Evolutionary conservation across 2,888 invertebrate genomes (phyloP).

Genomic region (Macropis europaea): DNA sequence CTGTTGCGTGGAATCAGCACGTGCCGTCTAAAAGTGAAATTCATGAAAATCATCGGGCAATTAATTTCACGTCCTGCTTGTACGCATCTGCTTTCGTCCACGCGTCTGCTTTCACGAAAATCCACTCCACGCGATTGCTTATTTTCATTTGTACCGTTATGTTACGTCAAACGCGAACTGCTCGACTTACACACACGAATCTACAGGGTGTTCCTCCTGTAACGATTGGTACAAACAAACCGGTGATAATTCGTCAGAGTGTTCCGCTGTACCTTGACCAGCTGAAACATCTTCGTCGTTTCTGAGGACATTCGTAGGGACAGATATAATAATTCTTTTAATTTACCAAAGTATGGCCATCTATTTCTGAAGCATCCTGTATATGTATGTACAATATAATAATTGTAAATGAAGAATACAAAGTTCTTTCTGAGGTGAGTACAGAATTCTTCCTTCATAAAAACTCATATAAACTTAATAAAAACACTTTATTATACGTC

Average conservation of each 20-base stretch:
- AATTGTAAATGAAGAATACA: no score
- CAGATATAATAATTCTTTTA: no score
- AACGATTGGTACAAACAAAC: no score
- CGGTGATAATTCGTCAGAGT: no score
- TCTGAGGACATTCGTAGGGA: no score
- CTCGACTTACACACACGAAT: slow-evolving; percentile 7
- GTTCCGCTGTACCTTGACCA: no score
- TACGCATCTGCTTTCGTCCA: not conserved
- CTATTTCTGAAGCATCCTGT: no score
- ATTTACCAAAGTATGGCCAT: not conserved
- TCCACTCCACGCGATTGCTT: slow-evolving; percentile 16
- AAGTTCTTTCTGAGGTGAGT: no score
- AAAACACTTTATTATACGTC: no score
- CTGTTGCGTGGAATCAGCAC: not conserved
- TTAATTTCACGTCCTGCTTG: not conserved
- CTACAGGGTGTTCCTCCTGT: slow-evolving; percentile 3
- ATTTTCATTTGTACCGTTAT: slow-evolving; percentile 36
- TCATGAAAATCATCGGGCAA: not conserved
- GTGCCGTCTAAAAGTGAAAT: slow-evolving; percentile 26
- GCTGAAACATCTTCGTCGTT: no score
- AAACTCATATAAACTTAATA: no score
- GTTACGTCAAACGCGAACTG: slow-evolving; percentile 2
- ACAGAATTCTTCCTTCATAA: no score
- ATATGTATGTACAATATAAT: not conserved
- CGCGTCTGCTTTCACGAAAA: slow-evolving; percentile 30